Base-by-base conservation (phyloP, 2,797 vertebrate species). In the Aotus griseimembra region DNA sequence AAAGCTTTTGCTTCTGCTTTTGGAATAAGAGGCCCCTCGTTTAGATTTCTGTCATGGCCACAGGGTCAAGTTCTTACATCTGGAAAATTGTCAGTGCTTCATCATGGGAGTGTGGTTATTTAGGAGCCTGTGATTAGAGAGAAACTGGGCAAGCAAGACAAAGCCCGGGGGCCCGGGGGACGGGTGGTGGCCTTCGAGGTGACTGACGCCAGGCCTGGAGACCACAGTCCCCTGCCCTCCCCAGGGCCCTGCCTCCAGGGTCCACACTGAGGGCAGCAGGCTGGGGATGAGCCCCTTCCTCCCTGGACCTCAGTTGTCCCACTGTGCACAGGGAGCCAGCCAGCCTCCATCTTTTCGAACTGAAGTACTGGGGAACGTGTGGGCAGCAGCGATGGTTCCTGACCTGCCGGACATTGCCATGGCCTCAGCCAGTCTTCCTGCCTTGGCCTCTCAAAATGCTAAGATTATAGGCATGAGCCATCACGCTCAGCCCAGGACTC, bases 351-450 rank as follows among this genome's bases (percentile, higher is more conserved):
- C 28, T 84, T 41, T 72, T 24, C 20, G 39, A 19, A 28, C 20
- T 11, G 79, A 61, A 26, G 17, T 19, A 0, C 0, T 0, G 12
- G 6, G 24, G 12, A 4, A 4, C 1, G 0, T 4, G 20, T 22
- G 48, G 17, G 2, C 10, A 26, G 28, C 28, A 22, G 26, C n/a
- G n/a, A 1, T 0, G 9, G 76, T n/a, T 17, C 12, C 58, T 0
- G 0, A 5, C 39, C 14, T 0, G 0, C 57, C 48, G 0, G 70
- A 46, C 26, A 30, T 20, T 58, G 30, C 50, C 17, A 0, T 9
- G 36, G 33, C 61, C 61, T 19, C 61, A n/a, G 61, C 33, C 61
- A n/a, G 33, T 67, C 61, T n/a, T 67, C 61, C 61, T 67, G 33
- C 33, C 61, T 67, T 67, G 61, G 61, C 33, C 33, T 58, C 57